Evolutionary conservation across 1,140 invertebrate genomes (phyloP), one percentile per base, ranked within the genome.

Genomic region (Venturia canescens): DNA sequence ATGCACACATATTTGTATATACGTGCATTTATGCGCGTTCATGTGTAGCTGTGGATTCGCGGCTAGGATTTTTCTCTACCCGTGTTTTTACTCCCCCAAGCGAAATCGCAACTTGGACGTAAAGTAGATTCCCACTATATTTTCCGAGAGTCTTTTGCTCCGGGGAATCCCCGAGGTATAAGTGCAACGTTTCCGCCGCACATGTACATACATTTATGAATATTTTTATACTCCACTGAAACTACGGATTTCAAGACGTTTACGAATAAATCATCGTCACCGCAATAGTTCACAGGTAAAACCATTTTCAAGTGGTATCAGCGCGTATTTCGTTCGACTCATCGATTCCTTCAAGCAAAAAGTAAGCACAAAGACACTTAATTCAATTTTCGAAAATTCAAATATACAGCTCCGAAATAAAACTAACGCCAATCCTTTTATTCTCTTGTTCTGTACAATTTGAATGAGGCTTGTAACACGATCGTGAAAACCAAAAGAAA

Each of bases 81-180:
- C 15, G 29, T 69, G 15, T 31, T 69, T 69, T 69, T 69, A 27
- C 66, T 31, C 29, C 26, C 66, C 13, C 3, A 29, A 69, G 66
- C 66, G 15, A 69, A 31, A 69, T 69, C 66, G 29, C 29, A n/a
- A 31, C 26, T 69, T 29, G 27, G 29, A 31, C 27, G 27, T 29
- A 3, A 2, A 69, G 29, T 69, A 69, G 66, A 31, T 69, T 69
- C 66, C 16, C 29, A 69, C 66, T 1, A 31, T 29, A 69, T 69
- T 69, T 69, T 69, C 29, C 66, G 31, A 31, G 26, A 34, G 27
- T 31, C 66, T 69, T 69, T 69, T 69, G 26, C 66, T 69, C 27
- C 9, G n/a, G 66, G 66, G 66, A 69, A 69, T 69, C 29, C n/a
- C 29, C 27, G 29, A 31, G 29, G 31, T 31, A 31, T 69, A 69